Evolutionary conservation across 2,113 vertebrate genomes (phyloP).

Genomic region (Columbina picui): DNA sequence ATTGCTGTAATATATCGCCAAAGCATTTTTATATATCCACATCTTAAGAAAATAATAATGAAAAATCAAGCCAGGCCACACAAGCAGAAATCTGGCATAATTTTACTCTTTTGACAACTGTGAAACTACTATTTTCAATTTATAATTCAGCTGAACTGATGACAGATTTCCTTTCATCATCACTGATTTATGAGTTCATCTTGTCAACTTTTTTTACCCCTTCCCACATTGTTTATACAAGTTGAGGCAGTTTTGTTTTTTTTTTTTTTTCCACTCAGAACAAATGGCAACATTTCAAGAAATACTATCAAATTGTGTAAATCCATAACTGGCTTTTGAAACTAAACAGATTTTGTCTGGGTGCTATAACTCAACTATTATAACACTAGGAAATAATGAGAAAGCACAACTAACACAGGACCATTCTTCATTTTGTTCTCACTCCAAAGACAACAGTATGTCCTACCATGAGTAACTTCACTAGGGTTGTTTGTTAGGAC

Average conservation of each 20-base stretch:
- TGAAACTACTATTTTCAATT: background rate
- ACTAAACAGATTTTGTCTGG: background rate
- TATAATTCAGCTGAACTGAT: background rate
- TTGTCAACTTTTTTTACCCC: background rate
- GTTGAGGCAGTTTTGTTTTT: background rate
- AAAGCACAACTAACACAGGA: background rate
- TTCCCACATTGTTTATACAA: slow-evolving; percentile 10
- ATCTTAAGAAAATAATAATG: background rate
- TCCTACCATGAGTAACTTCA: background rate
- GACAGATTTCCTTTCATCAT: slow-evolving; percentile 22
- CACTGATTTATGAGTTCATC: slow-evolving; percentile 33
- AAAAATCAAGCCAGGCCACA: background rate
- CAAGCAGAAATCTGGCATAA: background rate
- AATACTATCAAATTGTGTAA: background rate
- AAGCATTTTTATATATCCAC: background rate
- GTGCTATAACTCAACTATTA: background rate
- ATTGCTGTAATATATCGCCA: rapidly evolving
- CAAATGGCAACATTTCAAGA: background rate
- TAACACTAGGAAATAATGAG: background rate
- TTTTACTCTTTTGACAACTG: background rate
- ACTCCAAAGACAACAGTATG: background rate
- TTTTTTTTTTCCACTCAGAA: background rate
- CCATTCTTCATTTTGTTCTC: background rate
- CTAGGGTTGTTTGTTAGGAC: background rate
- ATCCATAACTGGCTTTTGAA: background rate